These are phyloP conservation scores for Homalodisca vitripennis DNA, from an alignment of 1,140 invertebrate genomes.

Conservation along the genomic window DNA sequence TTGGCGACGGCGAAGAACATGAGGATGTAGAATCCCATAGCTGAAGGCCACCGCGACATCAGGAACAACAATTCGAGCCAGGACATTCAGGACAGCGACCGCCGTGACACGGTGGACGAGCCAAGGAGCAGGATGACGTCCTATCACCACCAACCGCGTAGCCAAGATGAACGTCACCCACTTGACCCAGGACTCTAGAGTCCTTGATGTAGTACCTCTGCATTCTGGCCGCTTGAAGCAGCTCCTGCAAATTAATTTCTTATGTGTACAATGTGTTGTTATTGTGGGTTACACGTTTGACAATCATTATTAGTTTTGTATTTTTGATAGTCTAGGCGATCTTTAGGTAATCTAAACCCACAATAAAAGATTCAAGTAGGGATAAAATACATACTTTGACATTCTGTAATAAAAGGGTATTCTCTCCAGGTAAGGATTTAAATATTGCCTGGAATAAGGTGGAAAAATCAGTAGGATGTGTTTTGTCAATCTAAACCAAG, in stretches of 20 bases:
- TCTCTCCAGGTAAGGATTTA: too few relatives aligned
- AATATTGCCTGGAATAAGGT: too few relatives aligned
- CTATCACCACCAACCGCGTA: constrained; percentile 26
- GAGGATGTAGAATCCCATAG: constrained; percentile 53
- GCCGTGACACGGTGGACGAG: constrained; percentile 52
- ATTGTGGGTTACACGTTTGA: too few relatives aligned
- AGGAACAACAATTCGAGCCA: constrained; percentile 57
- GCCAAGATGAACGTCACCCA: constrained; percentile 33
- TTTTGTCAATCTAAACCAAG: too few relatives aligned
- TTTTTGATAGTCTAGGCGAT: too few relatives aligned
- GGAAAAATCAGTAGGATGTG: too few relatives aligned
- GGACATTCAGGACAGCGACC: constrained; percentile 50
- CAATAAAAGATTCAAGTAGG: too few relatives aligned
- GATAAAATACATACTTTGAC: too few relatives aligned
- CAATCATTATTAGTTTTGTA: too few relatives aligned
- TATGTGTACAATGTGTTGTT: neutral
- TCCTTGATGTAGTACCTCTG: constrained; percentile 38
- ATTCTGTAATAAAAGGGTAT: too few relatives aligned
- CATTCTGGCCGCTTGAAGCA: constrained; percentile 36
- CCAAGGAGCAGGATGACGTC: constrained; percentile 44
- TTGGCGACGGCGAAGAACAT: constrained; percentile 54
- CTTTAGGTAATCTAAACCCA: too few relatives aligned
- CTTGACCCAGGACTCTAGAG: constrained; percentile 41
- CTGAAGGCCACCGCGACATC: constrained; percentile 52
- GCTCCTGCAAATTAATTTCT: constrained; percentile 33